phyloP scores from a whole-genome alignment of 2,888 invertebrate species.

The Craniophora ligustri region DNA sequence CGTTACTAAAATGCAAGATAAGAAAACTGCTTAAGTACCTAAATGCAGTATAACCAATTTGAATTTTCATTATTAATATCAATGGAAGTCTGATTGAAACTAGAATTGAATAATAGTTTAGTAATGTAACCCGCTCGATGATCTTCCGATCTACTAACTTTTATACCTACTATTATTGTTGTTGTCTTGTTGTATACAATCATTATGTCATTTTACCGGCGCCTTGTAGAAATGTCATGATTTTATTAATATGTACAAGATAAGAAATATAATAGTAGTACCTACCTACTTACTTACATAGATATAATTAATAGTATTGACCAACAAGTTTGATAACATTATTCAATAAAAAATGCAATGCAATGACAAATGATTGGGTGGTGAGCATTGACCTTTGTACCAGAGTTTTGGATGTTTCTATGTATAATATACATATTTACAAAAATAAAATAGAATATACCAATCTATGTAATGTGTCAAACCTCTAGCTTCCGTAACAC shows the following conservation, averaged over 20 bases:
- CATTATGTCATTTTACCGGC: constrained; percentile 4
- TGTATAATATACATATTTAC: no score
- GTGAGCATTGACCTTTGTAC: no score
- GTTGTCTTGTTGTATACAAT: constrained; percentile 11
- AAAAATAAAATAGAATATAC: no score
- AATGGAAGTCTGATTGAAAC: constrained; percentile 6
- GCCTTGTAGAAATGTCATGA: constrained; percentile 21
- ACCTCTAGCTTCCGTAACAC: no score
- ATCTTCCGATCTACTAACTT: not conserved
- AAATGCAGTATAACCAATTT: no score
- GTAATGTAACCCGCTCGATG: not conserved
- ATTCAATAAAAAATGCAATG: not conserved
- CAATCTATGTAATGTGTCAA: no score
- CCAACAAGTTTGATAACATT: not conserved
- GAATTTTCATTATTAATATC: constrained; percentile 1
- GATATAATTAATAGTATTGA: constrained; percentile 3
- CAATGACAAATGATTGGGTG: no score
- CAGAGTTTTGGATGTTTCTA: no score
- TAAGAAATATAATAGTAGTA: no score
- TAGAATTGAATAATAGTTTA: not conserved
- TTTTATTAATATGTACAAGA: no score
- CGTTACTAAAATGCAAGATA: no score
- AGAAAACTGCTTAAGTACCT: no score
- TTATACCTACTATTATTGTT: not conserved
- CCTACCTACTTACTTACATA: constrained; percentile 1